A percentile compares a stretch with the other conserved stretches of the same genome.
phyloP scores from a whole-genome alignment of 2,888 invertebrate genomes.

The Lamproptera curius region DNA sequence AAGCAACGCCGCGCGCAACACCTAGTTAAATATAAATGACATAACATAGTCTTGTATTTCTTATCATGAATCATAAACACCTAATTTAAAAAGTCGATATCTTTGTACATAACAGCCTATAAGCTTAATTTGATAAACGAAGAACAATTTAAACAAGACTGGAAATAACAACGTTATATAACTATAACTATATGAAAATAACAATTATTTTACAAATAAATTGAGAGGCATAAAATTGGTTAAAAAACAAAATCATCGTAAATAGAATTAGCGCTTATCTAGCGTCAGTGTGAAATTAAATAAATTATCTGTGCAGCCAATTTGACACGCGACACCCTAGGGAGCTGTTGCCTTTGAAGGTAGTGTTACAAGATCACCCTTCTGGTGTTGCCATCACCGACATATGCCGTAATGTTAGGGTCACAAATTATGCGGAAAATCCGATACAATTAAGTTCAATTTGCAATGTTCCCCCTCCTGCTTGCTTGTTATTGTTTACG shows the following conservation, averaged over 20 bases:
- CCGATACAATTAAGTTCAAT: constrained; percentile 30
- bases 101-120: too few species aligned
- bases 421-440: constrained; percentile 27
- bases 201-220: too few species aligned
- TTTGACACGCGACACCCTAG: constrained; percentile 15
- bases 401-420: constrained; percentile 12
- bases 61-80: too few species aligned
- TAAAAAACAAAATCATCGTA: constrained; percentile 1
- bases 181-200: too few species aligned
- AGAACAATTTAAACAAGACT: too few species aligned
- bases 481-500: background rate
- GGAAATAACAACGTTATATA: too few species aligned
- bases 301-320: constrained; percentile 19
- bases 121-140: too few species aligned
- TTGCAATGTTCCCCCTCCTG: constrained; percentile 21
- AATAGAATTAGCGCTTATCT: background rate
- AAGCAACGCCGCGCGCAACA: too few species aligned
- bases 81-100: too few species aligned
- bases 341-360: constrained; percentile 10
- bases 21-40: too few species aligned
- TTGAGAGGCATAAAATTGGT: too few species aligned
- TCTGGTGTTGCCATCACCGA: constrained; percentile 6
- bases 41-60: too few species aligned
- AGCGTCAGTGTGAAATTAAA: constrained; percentile 20
- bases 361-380: constrained; percentile 15